Base-by-base conservation (phyloP, 2,888 invertebrate genomes). In the Leptopilina drosophilae region DNA sequence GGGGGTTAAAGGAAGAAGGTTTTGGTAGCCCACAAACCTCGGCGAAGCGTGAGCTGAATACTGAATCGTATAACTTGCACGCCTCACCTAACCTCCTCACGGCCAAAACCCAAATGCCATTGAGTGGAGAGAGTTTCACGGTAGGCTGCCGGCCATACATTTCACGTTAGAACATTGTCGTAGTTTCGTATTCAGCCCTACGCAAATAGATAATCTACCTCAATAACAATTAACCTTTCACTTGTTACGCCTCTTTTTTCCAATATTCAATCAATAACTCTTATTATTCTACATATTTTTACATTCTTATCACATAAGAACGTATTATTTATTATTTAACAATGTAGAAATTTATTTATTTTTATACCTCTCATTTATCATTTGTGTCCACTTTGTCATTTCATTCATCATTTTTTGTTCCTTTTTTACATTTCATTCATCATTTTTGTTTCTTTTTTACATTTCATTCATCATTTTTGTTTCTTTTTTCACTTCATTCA, bases 51-150 rank as follows among this genome's bases (percentile, higher is more conserved):
- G 82, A 84, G 49, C 64, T 79, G 83, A 83, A 86, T 85, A 82
- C 81, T 82, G 81, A 86, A 78, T 83, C 83, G 83, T 79, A 81
- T 79, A 86, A 83, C 86, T 82, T 77, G 81, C 73, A 77, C 81
- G 73, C 73, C 64, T 49, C 79, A 56, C 75, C 75, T n/a, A 64
- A 76, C 84, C 82, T 66, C 80, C 40, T 77, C 49, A 53, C 76
- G 78, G 62, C 79, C 66, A 76, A 73, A 77, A 76, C 84, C 33
- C 84, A 82, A 87, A 85, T 82, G 84, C 85, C 86, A 85, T 87
- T 87, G 86, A 89, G 87, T 87, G 33, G 33, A 81, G 86, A 87
- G 88, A 86, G 87, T 89, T 90, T 89, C 87, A 89, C 87, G 89
- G 87, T 87, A 85, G 87, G 84, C 84, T 87, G 87, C 84, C 85